Base-by-base conservation (phyloP, 2,888 invertebrate species). In the Salticus scenicus region DNA sequence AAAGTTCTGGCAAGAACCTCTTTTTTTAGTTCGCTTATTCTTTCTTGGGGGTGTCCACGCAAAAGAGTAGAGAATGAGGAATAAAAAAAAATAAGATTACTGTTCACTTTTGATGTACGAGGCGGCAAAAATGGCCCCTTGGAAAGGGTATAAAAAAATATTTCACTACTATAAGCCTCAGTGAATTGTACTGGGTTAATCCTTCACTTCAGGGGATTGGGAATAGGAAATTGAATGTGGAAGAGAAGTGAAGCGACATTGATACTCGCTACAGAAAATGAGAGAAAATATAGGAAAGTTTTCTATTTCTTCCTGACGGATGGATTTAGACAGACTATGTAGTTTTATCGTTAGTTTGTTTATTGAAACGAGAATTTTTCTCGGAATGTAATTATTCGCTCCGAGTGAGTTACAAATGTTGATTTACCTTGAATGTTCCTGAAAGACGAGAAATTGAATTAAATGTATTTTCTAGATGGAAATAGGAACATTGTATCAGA, bases 31-130 rank as follows among this genome's bases (percentile, higher is more conserved):
- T 64, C 41, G 64, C 20, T 42, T 47, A 37, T 77, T 70, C 24
- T n/a, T 41, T 37, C 67, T 37, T n/a, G 7, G 20, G 67, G 33
- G 64, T 66, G 28, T 64, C 5, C 37, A 47, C 30, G 70, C 51
- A 20, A 24, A 7, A 47, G 30, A 67, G 14, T n/a, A 30, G 67
- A 33, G 42, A 79, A 71, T 14, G 72, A 63, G n/a, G 33, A 37
- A 24, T 27, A 51, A 33, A 77, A 64, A 76, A 74, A 74, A 41
- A 37, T 27, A 28, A 67, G 57, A 84, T 84, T 72, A 77, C 73
- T 77, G 77, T 72, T 83, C 77, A 72, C 67, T 77, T 73, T 73
- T 84, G 77, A 84, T 77, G 51, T 69, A 73, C 67, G 83, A 77
- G 77, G 77, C 57, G 83, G 51, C 77, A 84, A 77, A 84, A 77